phyloP scores from a whole-genome alignment of 2,113 vertebrate genomes.

The Notothenia coriiceps region DNA sequence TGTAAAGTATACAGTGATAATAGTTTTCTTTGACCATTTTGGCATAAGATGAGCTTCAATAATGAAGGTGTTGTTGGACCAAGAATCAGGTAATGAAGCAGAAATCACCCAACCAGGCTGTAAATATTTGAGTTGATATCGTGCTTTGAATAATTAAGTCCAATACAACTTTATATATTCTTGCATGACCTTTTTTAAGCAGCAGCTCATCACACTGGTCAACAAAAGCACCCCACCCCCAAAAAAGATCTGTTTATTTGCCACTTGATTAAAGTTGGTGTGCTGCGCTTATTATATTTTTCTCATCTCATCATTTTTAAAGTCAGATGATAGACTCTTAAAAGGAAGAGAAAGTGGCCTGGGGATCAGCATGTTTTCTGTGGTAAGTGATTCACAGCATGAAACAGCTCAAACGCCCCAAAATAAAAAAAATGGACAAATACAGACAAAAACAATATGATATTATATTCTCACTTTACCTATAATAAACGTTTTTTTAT shows the following conservation, averaged over 20 bases:
- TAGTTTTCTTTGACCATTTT: not conserved
- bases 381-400: slow-evolving; percentile 5
- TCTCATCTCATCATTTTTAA: slow-evolving; percentile 19
- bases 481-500: not conserved
- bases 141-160: not conserved
- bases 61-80: not conserved
- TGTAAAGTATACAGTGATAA: not conserved
- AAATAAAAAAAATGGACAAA: too few species aligned
- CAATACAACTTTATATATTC: not conserved
- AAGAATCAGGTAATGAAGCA: not conserved
- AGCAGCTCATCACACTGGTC: not conserved
- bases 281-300: slow-evolving; percentile 29
- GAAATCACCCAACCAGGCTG: not conserved
- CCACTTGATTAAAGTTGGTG: not conserved
- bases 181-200: not conserved
- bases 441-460: too few species aligned
- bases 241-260: not conserved
- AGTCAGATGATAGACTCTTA: slow-evolving; percentile 44
- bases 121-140: not conserved
- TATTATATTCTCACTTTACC: too few species aligned
- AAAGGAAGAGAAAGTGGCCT: slow-evolving; percentile 63
- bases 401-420: too few species aligned
- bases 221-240: not conserved
- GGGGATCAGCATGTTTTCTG: slow-evolving; percentile 32
- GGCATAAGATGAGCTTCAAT: not conserved